Evolutionary conservation across 2,113 vertebrate species (phyloP).

Genomic region (Neodontobutis hainanensis): DNA sequence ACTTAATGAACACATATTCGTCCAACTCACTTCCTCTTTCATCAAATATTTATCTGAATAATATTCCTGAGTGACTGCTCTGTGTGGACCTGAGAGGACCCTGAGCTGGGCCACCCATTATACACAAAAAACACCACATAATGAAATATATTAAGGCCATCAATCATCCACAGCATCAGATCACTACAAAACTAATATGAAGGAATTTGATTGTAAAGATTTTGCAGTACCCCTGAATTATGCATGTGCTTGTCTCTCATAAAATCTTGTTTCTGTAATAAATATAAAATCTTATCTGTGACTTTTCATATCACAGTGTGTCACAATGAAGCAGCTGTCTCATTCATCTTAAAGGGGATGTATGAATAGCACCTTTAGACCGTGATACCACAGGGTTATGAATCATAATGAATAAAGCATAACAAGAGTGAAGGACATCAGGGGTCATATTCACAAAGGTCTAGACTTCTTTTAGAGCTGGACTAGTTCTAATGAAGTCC

Average conservation of each 20-base stretch:
- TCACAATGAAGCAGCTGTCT: slow-evolving; percentile 21
- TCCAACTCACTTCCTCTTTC: slow-evolving; percentile 67
- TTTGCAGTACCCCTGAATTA: slow-evolving; percentile 27
- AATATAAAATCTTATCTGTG: slow-evolving; percentile 30
- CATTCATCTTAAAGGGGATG: slow-evolving; percentile 56
- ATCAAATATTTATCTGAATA: slow-evolving; percentile 85
- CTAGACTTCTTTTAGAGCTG: not conserved
- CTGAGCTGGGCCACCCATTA: slow-evolving; percentile 35
- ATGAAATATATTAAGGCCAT: slow-evolving; percentile 61
- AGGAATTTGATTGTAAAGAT: slow-evolving; percentile 18
- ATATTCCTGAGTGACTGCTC: slow-evolving; percentile 70
- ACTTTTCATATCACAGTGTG: slow-evolving; percentile 31
- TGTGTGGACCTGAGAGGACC: slow-evolving; percentile 23
- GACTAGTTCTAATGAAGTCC: not conserved
- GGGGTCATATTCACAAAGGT: not conserved
- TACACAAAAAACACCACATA: slow-evolving; percentile 47
- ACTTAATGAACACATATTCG: slow-evolving; percentile 74
- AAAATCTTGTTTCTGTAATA: slow-evolving; percentile 16
- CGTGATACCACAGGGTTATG: slow-evolving; percentile 14
- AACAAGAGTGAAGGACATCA: slow-evolving; percentile 37
- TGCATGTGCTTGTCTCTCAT: not conserved
- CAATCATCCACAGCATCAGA: slow-evolving; percentile 48
- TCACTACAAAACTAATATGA: slow-evolving; percentile 50
- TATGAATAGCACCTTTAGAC: slow-evolving; percentile 25
- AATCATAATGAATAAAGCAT: slow-evolving; percentile 9